These are phyloP conservation scores for Drosophila persimilis DNA, from an alignment of 1,140 invertebrate genomes.

Conservation along the genomic window DNA sequence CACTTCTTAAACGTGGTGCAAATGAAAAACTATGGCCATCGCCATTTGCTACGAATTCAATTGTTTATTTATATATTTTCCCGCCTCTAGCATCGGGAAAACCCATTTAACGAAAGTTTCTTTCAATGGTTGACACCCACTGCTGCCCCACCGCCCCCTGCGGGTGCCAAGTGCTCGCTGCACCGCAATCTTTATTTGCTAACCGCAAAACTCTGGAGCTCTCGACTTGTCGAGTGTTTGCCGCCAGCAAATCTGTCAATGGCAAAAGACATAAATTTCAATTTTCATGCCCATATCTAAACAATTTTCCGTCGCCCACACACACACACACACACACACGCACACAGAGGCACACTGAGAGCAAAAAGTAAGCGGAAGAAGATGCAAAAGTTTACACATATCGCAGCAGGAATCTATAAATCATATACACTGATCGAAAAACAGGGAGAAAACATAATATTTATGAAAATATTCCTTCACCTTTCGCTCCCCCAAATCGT, in stretches of 20 bases:
- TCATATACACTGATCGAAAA: constrained; percentile 3
- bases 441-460: neutral
- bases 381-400: constrained; percentile 69
- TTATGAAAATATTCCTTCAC: neutral
- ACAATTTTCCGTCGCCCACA: constrained; percentile 67
- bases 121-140: constrained; percentile 32
- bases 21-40: constrained; percentile 9
- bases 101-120: constrained; percentile 25
- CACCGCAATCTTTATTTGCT: constrained; percentile 50
- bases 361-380: constrained; percentile 28
- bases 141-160: too few species aligned
- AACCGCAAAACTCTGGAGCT: constrained; percentile 37
- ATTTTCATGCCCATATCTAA: constrained; percentile 78
- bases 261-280: constrained; percentile 75
- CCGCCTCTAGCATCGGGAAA: constrained; percentile 10
- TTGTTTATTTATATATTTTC: neutral
- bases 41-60: constrained; percentile 13
- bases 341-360: neutral
- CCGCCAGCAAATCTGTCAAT: constrained; percentile 64
- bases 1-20: constrained; percentile 1
- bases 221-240: constrained; percentile 26
- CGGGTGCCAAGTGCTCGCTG: constrained; percentile 7
- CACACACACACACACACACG: constrained; percentile 10
- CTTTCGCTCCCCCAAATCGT: neutral
- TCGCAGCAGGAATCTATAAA: constrained; percentile 54